Conservation (phyloP, 2,113 vertebrate species). For the Psittacula cyanocephala region DNA sequence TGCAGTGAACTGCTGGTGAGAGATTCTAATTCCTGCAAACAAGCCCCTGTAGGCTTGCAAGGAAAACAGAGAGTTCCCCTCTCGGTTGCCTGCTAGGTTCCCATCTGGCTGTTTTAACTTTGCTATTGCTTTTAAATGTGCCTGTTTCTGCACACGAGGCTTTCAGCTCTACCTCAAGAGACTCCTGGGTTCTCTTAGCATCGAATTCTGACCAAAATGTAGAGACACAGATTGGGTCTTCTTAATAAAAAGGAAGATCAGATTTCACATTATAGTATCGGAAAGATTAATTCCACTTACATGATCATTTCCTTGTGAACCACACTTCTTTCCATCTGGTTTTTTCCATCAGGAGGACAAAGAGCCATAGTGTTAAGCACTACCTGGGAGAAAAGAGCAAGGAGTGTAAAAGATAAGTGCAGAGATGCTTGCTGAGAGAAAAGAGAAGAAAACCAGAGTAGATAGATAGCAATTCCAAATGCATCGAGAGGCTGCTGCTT, state of each 20-base stretch:
- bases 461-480: not conserved
- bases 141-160: conserved; percentile 19
- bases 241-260: conserved; percentile 44
- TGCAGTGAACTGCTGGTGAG: conserved; percentile 65
- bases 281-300: conserved; percentile 48
- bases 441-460: not conserved
- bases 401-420: not conserved
- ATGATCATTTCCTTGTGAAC: conserved; percentile 30
- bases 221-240: conserved; percentile 12
- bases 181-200: not conserved
- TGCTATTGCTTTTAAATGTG: conserved; percentile 64
- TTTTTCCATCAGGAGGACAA: conserved; percentile 53
- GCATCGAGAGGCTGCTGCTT: not conserved
- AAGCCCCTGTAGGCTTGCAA: conserved; percentile 67
- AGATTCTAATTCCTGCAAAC: conserved; percentile 72
- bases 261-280: conserved; percentile 47
- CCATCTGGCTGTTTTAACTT: conserved; percentile 70
- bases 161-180: conserved; percentile 52
- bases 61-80: conserved; percentile 62
- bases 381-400: conserved; percentile 21
- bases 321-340: conserved; percentile 44
- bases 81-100: conserved; percentile 60
- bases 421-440: not conserved
- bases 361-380: not conserved
- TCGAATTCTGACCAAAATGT: conserved; percentile 10